Base-by-base conservation (phyloP, 1,140 invertebrate species). In the Dendrolimus kikuchii region DNA sequence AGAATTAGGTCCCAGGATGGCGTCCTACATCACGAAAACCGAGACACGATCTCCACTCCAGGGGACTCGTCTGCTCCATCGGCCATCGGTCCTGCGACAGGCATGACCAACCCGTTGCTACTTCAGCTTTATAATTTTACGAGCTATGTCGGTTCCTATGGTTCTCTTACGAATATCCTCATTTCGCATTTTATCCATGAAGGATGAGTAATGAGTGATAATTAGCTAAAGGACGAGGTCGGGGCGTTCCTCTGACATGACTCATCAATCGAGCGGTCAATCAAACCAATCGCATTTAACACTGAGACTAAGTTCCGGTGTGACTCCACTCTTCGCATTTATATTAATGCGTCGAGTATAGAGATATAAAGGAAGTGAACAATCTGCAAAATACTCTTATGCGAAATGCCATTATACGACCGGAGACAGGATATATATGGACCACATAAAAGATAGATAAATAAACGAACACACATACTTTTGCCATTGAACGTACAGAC, bases 141-240 rank as follows among this genome's bases (percentile, higher is more conserved):
- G 23, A 23, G 23, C 23, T 23, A 23, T 23, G 23, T 23, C 23
- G 23, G 23, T 23, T 23, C 23, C 3, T 23, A n/a, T 23, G 23
- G 23, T 23, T 23, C 23, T 23, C 23, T 23, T 23, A 23, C 23
- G 23, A 23, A 23, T 23, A 23, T 23, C 23, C 23, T 23, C 23
- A 23, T 23, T 23, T 23, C 23, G 23, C 1, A 23, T 23, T 23
- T 23, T 23, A 23, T 23, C 23, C 23, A 23, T 45, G 45, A 59
- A 66, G 55, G 67, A 77, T 81, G 80, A 77, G 68, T 80, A 78
- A 81, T 66, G 64, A 77, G 59, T 65, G 63, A 60, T 80, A 78
- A 80, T 82, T 74, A 77, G 66, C 60, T 49, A 74, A 69, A 66
- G 67, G 68, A 68, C 69, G 57, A 40, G 53, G 68, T 52, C 55